Evolutionary conservation across 2,888 invertebrate species (phyloP).

Genomic region (Sphaerophoria taeniata): DNA sequence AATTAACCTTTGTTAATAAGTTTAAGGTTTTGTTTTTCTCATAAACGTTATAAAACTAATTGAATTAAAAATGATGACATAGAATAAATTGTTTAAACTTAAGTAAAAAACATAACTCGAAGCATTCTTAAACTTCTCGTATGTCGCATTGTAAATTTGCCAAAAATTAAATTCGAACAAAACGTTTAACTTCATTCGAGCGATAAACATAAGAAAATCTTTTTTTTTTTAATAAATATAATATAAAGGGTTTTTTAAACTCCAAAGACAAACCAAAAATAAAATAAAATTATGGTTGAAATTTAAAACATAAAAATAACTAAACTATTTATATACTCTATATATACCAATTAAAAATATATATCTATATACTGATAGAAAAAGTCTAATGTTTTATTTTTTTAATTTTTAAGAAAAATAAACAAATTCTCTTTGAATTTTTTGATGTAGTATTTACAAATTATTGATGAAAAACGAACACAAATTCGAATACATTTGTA

Average conservation of each 20-base stretch:
- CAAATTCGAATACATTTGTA: slow-evolving; percentile 11
- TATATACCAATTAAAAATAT: not conserved
- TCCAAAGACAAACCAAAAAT: not conserved
- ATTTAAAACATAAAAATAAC: slow-evolving; percentile 11
- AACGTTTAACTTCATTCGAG: slow-evolving; percentile 2
- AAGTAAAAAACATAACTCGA: not conserved
- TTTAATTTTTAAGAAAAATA: slow-evolving; percentile 29
- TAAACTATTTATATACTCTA: slow-evolving; percentile 12
- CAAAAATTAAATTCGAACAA: slow-evolving; percentile 30
- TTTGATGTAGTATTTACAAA: slow-evolving; percentile 51
- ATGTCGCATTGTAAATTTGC: slow-evolving; percentile 29
- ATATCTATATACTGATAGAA: slow-evolving; percentile 17
- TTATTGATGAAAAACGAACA: not conserved
- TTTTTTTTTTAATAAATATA: not conserved
- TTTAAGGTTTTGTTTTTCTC: slow-evolving; percentile 22
- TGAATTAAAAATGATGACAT: not conserved
- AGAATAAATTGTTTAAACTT: not conserved
- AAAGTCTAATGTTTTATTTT: slow-evolving; percentile 45
- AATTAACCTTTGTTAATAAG: slow-evolving; percentile 39
- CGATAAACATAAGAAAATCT: not conserved
- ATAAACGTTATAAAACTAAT: slow-evolving; percentile 3
- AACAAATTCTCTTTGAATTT: slow-evolving; percentile 35
- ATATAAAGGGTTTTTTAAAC: not conserved
- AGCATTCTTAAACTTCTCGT: not conserved
- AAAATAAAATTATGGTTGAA: slow-evolving; percentile 14